These are phyloP conservation scores for Eulemur coronatus DNA, from an alignment of 2,797 vertebrate species.

Conservation along the genomic window DNA sequence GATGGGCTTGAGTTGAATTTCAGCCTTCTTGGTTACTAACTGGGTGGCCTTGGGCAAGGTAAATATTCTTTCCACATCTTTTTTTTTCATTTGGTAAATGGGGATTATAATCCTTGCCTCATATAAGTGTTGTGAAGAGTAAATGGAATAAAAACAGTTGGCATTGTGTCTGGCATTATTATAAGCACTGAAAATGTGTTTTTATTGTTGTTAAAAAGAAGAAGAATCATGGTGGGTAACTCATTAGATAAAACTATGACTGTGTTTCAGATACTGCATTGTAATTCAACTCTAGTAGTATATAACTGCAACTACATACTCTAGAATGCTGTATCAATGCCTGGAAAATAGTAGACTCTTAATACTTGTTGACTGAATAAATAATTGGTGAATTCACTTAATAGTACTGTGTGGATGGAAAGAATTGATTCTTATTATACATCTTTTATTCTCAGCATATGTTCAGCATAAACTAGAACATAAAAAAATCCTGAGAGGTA, in stretches of 20 bases:
- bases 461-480: not conserved
- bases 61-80: not conserved
- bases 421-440: not conserved
- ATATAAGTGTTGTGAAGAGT: not conserved
- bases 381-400: not conserved
- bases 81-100: slow-evolving; percentile 6
- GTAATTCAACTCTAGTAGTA: not conserved
- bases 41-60: not conserved
- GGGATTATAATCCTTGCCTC: not conserved
- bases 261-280: not conserved
- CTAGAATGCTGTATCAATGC: not conserved
- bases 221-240: not conserved
- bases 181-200: not conserved
- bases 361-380: not conserved
- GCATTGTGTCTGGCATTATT: not conserved
- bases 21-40: not conserved
- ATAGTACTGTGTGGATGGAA: not conserved
- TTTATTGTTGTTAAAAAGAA: not conserved
- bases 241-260: not conserved
- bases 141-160: not conserved
- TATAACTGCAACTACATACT: not conserved
- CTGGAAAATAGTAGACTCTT: not conserved
- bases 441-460: not conserved
- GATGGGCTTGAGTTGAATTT: not conserved
- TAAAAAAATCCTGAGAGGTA: not conserved